Evolutionary conservation across 1,140 invertebrate genomes (phyloP).

Genomic region (Papilio machaon): DNA sequence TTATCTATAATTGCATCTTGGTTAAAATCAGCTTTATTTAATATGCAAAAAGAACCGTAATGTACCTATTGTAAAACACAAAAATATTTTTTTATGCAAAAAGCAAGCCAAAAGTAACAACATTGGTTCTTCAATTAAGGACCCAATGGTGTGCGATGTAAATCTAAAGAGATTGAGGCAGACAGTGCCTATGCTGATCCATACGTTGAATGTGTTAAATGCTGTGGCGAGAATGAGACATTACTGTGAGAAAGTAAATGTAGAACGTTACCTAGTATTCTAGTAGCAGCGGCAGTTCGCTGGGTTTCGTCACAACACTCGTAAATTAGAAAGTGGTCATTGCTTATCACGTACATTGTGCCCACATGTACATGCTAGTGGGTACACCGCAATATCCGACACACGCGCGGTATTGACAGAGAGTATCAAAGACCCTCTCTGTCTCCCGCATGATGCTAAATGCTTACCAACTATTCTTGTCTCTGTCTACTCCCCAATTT

Average conservation of each 20-base stretch:
- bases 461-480: constrained; percentile 63
- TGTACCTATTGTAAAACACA: not conserved
- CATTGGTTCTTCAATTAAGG: not conserved
- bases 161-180: too few species aligned
- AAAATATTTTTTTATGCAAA: not conserved
- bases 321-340: constrained; percentile 68
- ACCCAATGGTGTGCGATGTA: not conserved
- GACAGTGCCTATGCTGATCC: not conserved
- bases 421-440: constrained; percentile 58
- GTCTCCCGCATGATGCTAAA: constrained; percentile 53
- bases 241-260: constrained; percentile 1
- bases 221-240: not conserved
- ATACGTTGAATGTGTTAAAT: not conserved
- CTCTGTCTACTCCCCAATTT: constrained; percentile 75
- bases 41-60: not conserved
- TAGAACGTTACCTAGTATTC: constrained; percentile 23
- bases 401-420: constrained; percentile 65
- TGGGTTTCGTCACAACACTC: constrained; percentile 50
- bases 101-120: not conserved
- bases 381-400: constrained; percentile 62
- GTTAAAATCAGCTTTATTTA: too few species aligned
- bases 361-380: constrained; percentile 54
- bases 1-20: too few species aligned
- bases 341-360: constrained; percentile 50
- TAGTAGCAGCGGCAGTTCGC: constrained; percentile 1